Conservation (phyloP, 2,113 vertebrate species). For the Anhinga rufa region DNA sequence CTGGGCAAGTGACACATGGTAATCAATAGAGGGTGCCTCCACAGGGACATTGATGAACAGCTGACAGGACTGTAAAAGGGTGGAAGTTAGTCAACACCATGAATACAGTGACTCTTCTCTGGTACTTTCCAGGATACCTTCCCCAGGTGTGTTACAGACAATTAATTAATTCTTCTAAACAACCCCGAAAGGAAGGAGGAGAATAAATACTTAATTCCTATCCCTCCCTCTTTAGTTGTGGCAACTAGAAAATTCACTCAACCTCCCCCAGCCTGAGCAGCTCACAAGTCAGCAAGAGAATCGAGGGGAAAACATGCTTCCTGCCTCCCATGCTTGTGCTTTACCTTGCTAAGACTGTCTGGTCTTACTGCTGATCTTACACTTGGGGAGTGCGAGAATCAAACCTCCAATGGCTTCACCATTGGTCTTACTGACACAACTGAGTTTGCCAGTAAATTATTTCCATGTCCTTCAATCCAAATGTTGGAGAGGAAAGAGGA, state of each 20-base stretch:
- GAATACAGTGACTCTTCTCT: background rate
- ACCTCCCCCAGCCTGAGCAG: background rate
- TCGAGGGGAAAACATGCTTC: background rate
- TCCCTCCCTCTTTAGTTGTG: background rate
- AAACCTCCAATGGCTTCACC: background rate
- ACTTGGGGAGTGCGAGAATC: background rate
- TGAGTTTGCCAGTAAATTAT: background rate
- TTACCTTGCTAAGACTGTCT: background rate
- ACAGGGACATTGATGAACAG: slow-evolving; percentile 90
- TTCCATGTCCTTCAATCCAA: background rate
- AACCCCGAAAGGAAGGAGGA: background rate
- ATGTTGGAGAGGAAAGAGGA: background rate
- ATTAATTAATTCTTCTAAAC: background rate
- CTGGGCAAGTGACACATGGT: slow-evolving; percentile 88
- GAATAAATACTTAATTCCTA: background rate
- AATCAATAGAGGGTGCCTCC: slow-evolving; percentile 86
- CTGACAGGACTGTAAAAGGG: slow-evolving; percentile 81
- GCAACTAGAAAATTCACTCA: background rate
- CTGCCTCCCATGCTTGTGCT: background rate
- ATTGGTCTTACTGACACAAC: background rate
- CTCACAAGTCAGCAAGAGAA: background rate
- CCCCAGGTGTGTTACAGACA: background rate
- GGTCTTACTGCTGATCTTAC: background rate
- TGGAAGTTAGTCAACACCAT: background rate
- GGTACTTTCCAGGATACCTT: background rate